A percentile compares a stretch with the other conserved stretches of the same genome.
Conservation (phyloP, 2,797 vertebrate species). For the Periparus ater region DNA sequence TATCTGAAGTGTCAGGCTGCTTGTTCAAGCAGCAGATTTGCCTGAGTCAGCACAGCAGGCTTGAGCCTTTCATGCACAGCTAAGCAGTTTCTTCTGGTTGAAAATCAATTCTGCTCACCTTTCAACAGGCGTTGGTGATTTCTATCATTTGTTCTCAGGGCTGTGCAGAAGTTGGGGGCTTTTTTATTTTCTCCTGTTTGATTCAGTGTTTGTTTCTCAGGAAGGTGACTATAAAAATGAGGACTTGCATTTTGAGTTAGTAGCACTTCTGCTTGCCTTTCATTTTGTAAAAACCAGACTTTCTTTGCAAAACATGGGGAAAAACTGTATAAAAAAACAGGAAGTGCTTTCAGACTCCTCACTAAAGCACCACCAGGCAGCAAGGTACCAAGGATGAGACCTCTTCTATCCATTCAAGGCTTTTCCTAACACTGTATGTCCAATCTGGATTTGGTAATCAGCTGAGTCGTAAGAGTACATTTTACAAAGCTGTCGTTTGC, state of each 20-base stretch:
- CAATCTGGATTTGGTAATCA: background rate
- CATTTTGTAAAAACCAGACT: background rate
- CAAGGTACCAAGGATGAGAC: rapidly evolving
- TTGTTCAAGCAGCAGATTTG: background rate
- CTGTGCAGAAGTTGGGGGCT: background rate
- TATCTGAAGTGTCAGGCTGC: background rate
- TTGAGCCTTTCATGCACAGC: background rate
- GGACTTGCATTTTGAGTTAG: background rate
- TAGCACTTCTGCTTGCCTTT: background rate
- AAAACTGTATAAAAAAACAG: background rate
- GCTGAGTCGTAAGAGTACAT: background rate
- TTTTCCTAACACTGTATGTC: background rate
- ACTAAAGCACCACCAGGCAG: background rate
- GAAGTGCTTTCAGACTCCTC: background rate
- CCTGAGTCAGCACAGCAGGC: background rate
- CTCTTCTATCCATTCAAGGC: background rate
- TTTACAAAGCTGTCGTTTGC: background rate
- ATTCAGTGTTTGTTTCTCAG: background rate
- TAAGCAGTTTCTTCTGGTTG: conserved; percentile 18
- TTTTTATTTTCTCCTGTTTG: background rate
- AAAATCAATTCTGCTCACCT: conserved; percentile 21
- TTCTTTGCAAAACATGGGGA: background rate
- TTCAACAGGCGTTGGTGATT: background rate
- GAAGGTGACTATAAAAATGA: background rate
- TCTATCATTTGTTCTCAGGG: background rate